Base-by-base conservation (phyloP, 35 echinoderm and acorn worm species). In the Anneissia japonica region DNA sequence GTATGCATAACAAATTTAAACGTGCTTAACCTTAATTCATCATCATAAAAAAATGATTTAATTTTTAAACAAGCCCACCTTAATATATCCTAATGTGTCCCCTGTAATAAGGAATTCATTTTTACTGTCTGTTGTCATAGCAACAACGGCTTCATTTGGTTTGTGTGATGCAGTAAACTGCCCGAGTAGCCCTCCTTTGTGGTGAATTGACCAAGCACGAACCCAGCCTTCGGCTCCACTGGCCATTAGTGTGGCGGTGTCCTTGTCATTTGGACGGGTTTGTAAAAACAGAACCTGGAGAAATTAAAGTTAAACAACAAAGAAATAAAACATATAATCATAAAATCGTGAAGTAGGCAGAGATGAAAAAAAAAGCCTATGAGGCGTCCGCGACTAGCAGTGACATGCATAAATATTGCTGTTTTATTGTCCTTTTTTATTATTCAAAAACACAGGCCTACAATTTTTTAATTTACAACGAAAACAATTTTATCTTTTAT, bases 221-320 rank as follows among this genome's bases (percentile, higher is more conserved):
- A 99, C 96, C 96, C 96, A 99, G 35, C 96, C 96, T 38, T 94
- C 96, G 7, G 92, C 89, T 19, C 96, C 96, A 37, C 91, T 94
- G 7, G 96, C 96, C 87, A 99, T 91, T 26, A 99, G 83, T 3
- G 96, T 99, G 3, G 96, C 96, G 1, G 96, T 99, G 45, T 99
- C 96, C 40, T 99, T 94, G 82, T 99, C 92, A 76, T 99, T 88
- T 29, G 86, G 77, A 83, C 96, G 81, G 9, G 96, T 82, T 83
- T 99, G 89, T 34, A 99, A 41, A 74, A 99, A 99, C 36, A 99
- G 37, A 30, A 99, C 76, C 96, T 99, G 31, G 35, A 32, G 34
- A 79, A n/a, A n/a, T n/a, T n/a, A n/a, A 6, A 76, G 33, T 5
- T 29, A 30, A 76, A 76, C 11, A 13, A n/a, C n/a, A n/a, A n/a